Conservation (phyloP, 1,140 invertebrate species). For the Polypedilum vanderplanki region DNA sequence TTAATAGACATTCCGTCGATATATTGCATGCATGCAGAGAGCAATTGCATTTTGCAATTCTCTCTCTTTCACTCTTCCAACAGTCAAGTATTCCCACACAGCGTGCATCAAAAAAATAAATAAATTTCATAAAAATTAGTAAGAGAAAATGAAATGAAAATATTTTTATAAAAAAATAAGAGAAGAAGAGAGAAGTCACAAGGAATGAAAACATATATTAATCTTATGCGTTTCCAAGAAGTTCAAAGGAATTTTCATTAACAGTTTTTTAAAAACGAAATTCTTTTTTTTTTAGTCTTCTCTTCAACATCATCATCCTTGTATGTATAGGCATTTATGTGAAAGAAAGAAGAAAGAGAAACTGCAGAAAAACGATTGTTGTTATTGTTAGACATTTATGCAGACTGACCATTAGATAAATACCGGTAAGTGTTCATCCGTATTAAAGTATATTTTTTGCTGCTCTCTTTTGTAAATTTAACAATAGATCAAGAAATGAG, state of each 20-base stretch:
- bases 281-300: not conserved
- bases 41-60: constrained; percentile 15
- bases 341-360: not conserved
- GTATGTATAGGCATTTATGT: too few species aligned
- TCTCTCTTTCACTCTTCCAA: not conserved
- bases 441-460: not conserved
- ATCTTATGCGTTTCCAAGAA: constrained; percentile 29
- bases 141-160: not conserved
- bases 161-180: not conserved
- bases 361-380: not conserved
- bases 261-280: constrained; percentile 19
- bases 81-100: constrained; percentile 17
- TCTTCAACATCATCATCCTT: not conserved
- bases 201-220: constrained; percentile 22
- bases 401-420: not conserved
- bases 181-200: not conserved
- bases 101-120: constrained; percentile 5
- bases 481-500: too few species aligned
- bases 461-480: too few species aligned
- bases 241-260: constrained; percentile 28
- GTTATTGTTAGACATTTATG: constrained; percentile 12
- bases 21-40: not conserved
- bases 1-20: constrained; percentile 23
- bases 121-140: not conserved
- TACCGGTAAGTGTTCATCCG: not conserved